Conservation (phyloP, 2,797 vertebrate species). For the Melanogrammus aeglefinus region DNA sequence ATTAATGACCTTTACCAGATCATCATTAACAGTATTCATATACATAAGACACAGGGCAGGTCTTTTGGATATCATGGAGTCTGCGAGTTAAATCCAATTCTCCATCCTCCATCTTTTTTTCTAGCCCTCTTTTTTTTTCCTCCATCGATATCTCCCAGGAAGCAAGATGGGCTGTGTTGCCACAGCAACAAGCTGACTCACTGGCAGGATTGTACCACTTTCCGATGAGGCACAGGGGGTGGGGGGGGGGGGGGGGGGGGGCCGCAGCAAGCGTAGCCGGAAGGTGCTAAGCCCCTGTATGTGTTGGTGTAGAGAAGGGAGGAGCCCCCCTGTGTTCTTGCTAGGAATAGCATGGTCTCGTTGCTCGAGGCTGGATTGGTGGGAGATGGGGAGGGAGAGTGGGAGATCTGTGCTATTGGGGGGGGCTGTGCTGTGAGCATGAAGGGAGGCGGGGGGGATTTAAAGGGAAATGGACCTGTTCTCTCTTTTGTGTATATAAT, state of each 20-base stretch:
- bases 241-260: constrained; percentile 67
- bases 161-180: constrained; percentile 69
- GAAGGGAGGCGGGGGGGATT: constrained; percentile 15
- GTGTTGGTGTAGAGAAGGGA: constrained; percentile 27
- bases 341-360: constrained; percentile 29
- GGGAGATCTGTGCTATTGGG: constrained; percentile 35
- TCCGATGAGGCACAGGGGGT: constrained; percentile 60
- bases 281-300: constrained; percentile 13
- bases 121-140: constrained; percentile 27
- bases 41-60: not conserved
- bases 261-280: constrained; percentile 50
- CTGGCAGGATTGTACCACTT: constrained; percentile 71
- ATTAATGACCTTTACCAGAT: not conserved
- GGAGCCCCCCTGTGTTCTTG: constrained; percentile 28
- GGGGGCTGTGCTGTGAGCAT: constrained; percentile 28
- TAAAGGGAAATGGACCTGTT: not conserved
- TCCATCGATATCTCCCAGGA: constrained; percentile 44
- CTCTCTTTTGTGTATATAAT: not conserved
- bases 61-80: not conserved
- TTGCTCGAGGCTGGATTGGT: constrained; percentile 41
- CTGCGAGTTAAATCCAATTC: constrained; percentile 3
- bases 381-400: constrained; percentile 33
- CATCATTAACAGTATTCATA: not conserved
- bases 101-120: constrained; percentile 40
- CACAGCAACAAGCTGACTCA: constrained; percentile 81